Evolutionary conservation across 2,888 invertebrate species (phyloP).

Genomic region (Xylota sylvarum): DNA sequence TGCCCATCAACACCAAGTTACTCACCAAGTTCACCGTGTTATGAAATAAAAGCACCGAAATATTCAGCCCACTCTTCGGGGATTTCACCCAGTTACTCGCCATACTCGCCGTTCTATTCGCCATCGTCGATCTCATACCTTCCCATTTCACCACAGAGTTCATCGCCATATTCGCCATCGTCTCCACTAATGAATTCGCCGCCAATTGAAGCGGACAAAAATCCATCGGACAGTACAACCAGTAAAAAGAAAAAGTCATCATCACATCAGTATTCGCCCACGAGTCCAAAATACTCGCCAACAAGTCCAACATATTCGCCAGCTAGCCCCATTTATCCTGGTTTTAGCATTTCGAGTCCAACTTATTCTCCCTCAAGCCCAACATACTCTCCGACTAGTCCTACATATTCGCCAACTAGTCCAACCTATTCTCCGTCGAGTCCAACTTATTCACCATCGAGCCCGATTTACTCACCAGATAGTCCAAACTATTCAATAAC

Average conservation of each 20-base stretch:
- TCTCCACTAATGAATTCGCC: constrained; percentile 89
- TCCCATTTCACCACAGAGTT: constrained; percentile 31
- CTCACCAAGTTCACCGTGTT: constrained; percentile 89
- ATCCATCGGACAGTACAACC: neutral
- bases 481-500: constrained; percentile 90
- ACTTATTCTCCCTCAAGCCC: constrained; percentile 88
- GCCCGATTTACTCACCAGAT: constrained; percentile 89
- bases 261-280: constrained; percentile 86
- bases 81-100: constrained; percentile 86
- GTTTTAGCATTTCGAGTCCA: constrained; percentile 89
- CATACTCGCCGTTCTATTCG: constrained; percentile 87
- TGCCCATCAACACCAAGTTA: constrained; percentile 92
- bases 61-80: constrained; percentile 87
- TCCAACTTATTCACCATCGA: constrained; percentile 89
- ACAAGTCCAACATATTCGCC: constrained; percentile 89
- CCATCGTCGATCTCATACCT: constrained; percentile 81
- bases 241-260: constrained; percentile 42
- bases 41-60: constrained; percentile 89
- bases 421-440: constrained; percentile 90
- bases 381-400: constrained; percentile 90
- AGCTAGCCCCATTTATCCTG: constrained; percentile 86
- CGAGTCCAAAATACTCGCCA: constrained; percentile 86
- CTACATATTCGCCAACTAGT: constrained; percentile 91
- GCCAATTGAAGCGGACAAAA: constrained; percentile 85
- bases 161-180: constrained; percentile 50